A percentile compares a stretch with the other conserved stretches of the same genome.
phyloP scores from a whole-genome alignment of 2,888 invertebrate species.

The Eupithecia inturbata region DNA sequence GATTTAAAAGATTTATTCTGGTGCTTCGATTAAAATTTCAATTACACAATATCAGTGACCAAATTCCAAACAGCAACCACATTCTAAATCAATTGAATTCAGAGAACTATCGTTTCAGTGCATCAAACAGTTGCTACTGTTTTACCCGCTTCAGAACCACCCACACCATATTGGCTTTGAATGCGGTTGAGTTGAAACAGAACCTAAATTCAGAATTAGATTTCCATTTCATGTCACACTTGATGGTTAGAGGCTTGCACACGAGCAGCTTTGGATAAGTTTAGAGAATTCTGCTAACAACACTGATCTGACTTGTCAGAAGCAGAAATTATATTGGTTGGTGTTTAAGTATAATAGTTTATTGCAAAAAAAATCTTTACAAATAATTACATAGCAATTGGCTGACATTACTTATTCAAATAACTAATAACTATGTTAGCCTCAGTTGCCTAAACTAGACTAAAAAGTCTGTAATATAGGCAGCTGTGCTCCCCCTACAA shows the following conservation, averaged over 20 bases:
- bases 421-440: too few species aligned
- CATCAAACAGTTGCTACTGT: constrained; percentile 22
- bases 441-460: too few species aligned
- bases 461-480: too few species aligned
- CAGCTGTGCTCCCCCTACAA: too few species aligned
- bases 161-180: constrained; percentile 39
- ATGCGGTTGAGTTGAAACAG: constrained; percentile 48
- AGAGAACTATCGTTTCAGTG: constrained; percentile 19
- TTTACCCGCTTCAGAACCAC: constrained; percentile 28
- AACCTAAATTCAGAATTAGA: constrained; percentile 58
- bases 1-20: neutral
- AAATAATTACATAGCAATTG: too few species aligned
- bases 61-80: neutral
- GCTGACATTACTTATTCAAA: too few species aligned
- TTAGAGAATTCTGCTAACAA: neutral
- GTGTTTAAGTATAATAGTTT: too few species aligned
- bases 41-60: neutral
- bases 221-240: constrained; percentile 36
- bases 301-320: neutral
- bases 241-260: constrained; percentile 27
- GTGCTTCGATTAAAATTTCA: neutral
- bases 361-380: too few species aligned
- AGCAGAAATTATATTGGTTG: neutral
- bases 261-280: constrained; percentile 7
- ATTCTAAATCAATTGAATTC: constrained; percentile 6